A percentile compares a stretch with the other conserved stretches of the same genome.
Evolutionary conservation across 1,140 invertebrate species (phyloP).

Genomic region (Battus philenor): DNA sequence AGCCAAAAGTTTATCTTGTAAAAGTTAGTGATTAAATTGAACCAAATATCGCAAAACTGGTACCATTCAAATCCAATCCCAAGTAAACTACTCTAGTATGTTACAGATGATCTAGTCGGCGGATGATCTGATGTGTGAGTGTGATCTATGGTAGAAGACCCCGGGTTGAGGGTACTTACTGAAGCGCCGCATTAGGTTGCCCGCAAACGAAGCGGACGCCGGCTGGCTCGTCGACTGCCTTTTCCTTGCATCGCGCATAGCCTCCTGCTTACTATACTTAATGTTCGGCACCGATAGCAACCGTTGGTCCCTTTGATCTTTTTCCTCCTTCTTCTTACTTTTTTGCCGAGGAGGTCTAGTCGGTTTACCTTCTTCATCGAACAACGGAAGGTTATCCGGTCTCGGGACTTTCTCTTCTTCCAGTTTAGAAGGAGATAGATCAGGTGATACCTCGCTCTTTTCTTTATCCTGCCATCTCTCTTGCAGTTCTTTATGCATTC

Average conservation of each 20-base stretch:
- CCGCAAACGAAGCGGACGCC: constrained; percentile 78
- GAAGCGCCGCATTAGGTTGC: constrained; percentile 87
- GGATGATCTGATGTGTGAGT: constrained; percentile 37
- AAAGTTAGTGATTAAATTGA: constrained; percentile 33
- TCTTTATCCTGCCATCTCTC: constrained; percentile 57
- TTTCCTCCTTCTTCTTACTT: constrained; percentile 73
- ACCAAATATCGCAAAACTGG: constrained; percentile 42
- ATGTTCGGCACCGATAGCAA: constrained; percentile 87
- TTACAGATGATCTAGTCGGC: constrained; percentile 37
- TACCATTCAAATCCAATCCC: constrained; percentile 59
- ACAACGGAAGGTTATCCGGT: constrained; percentile 80
- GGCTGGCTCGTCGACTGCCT: constrained; percentile 55
- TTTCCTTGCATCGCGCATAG: constrained; percentile 57
- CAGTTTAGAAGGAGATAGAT: constrained; percentile 43
- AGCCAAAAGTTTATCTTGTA: constrained; percentile 35
- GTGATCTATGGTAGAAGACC: constrained; percentile 25
- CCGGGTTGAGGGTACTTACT: constrained; percentile 82
- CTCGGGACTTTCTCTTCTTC: constrained; percentile 59
- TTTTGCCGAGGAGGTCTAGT: constrained; percentile 78
- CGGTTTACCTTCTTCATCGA: constrained; percentile 78
- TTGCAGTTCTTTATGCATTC: constrained; percentile 63
- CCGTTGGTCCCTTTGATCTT: constrained; percentile 77
- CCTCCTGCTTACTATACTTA: constrained; percentile 77
- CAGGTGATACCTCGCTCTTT: constrained; percentile 26
- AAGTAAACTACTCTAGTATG: constrained; percentile 44